These are phyloP conservation scores for Motacilla tschutschensis DNA, from an alignment of 2,113 vertebrate genomes.

Conservation along the genomic window DNA sequence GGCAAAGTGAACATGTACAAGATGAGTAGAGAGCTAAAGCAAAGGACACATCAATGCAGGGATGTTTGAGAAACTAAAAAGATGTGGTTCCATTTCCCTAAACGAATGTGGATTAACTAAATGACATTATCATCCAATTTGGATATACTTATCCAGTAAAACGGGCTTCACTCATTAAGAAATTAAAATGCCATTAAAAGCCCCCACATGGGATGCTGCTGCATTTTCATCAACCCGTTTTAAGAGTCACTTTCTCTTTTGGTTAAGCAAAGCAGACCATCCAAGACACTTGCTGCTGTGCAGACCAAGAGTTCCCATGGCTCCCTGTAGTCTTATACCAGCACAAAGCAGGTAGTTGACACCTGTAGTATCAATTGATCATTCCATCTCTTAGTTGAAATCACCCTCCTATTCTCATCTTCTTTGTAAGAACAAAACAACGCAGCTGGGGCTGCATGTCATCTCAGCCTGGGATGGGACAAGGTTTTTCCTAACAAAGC, in stretches of 20 bases:
- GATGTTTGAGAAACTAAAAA: constrained; percentile 14
- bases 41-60: neutral
- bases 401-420: neutral
- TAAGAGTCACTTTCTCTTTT: neutral
- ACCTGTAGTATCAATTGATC: neutral
- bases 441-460: neutral
- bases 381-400: neutral
- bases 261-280: constrained; percentile 1
- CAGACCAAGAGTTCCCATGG: neutral
- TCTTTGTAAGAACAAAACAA: neutral
- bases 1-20: neutral
- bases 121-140: constrained; percentile 9
- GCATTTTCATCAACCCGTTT: neutral
- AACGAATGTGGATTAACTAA: constrained; percentile 8
- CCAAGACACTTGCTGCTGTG: neutral
- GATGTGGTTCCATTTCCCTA: constrained; percentile 23
- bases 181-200: constrained; percentile 1
- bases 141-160: constrained; percentile 25
- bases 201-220: neutral
- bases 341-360: neutral
- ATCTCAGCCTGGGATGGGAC: neutral
- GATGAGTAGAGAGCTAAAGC: neutral
- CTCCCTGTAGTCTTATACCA: neutral
- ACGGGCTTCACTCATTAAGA: constrained; percentile 2
- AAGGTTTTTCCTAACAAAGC: neutral